A percentile compares a stretch with the other conserved stretches of the same genome.
Conservation (phyloP, 2,113 vertebrate species). For the Holacanthus passer region DNA sequence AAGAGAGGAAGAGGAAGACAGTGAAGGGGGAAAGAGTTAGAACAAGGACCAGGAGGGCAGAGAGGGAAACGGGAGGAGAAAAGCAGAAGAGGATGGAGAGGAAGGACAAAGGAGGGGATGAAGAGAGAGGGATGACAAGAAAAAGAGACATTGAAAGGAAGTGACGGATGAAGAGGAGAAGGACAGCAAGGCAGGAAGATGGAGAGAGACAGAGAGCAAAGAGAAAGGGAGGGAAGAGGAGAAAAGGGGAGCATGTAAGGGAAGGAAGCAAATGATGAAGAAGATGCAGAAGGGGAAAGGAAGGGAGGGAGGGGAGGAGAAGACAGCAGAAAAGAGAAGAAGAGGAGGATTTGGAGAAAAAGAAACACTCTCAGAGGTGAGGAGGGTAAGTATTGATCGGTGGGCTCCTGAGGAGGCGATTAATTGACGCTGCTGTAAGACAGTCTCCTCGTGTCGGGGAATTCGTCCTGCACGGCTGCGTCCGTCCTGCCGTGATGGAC, state of each 20-base stretch:
- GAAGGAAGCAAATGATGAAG: no score
- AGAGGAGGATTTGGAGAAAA: background rate
- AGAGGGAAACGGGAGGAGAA: no score
- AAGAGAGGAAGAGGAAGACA: rapidly evolving
- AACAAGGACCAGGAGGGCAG: no score
- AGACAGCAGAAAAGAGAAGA: background rate
- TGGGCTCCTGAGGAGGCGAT: background rate
- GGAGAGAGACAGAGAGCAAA: background rate
- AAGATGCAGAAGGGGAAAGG: background rate
- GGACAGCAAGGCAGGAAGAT: background rate
- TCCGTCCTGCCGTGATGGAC: background rate
- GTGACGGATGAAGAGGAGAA: no score
- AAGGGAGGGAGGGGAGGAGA: background rate
- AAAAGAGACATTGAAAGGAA: no score
- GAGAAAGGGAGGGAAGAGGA: background rate
- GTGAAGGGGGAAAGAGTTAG: no score
- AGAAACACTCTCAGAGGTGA: background rate
- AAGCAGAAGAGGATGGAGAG: no score
- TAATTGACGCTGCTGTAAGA: slow-evolving; percentile 20
- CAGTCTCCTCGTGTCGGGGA: slow-evolving; percentile 10
- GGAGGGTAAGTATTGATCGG: slow-evolving; percentile 19
- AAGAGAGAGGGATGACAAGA: background rate
- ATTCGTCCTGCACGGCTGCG: slow-evolving; percentile 14
- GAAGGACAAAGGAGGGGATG: background rate
- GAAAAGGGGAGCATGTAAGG: no score